Base-by-base conservation (phyloP, 2,888 invertebrate species). In the Brassicogethes aeneus region DNA sequence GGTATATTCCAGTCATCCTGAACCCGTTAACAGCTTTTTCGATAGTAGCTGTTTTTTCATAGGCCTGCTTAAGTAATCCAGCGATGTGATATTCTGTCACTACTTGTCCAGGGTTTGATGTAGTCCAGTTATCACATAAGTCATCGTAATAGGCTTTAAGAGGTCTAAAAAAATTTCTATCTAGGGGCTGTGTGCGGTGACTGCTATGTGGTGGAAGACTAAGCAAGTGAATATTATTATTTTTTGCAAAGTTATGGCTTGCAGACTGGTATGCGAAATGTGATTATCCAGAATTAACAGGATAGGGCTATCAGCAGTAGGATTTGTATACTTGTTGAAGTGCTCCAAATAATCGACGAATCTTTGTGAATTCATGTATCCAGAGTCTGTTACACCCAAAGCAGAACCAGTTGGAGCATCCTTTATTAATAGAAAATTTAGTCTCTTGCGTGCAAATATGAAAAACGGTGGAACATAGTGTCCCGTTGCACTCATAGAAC, bases 141-240 rank as follows among this genome's bases (percentile, higher is more conserved):
- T 36, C 37, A 37, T 40, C 43, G 13, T 40, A 37, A 36, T 40
- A 41, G 41, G n/a, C n/a, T n/a, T n/a, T n/a, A n/a, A n/a, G n/a
- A n/a, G n/a, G n/a, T 38, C 29, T 40, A 31, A 41, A 31, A 38
- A 38, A 38, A 16, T 8, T 16, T 30, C 41, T 3, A 15, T 41
- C 41, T 2, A 41, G 37, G 8, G 41, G 37, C 15, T 41, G 41
- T 10, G 37, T 38, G 2, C 17, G 29, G 10, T 31, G 37, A 12
- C 34, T 34, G 35, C 34, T 13, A 14, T 17, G 16, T 15, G 2
- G 12, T 3, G 17, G 30, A n/a, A n/a, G n/a, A n/a, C n/a, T n/a
- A n/a, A n/a, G n/a, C n/a, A n/a, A n/a, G n/a, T 8, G n/a, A n/a
- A 29, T 29, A 8, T 7, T 29, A 8, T 29, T 29, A 8, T 29